Evolutionary conservation across 2,113 vertebrate species (phyloP).

Genomic region (Tachuris rubrigastra): DNA sequence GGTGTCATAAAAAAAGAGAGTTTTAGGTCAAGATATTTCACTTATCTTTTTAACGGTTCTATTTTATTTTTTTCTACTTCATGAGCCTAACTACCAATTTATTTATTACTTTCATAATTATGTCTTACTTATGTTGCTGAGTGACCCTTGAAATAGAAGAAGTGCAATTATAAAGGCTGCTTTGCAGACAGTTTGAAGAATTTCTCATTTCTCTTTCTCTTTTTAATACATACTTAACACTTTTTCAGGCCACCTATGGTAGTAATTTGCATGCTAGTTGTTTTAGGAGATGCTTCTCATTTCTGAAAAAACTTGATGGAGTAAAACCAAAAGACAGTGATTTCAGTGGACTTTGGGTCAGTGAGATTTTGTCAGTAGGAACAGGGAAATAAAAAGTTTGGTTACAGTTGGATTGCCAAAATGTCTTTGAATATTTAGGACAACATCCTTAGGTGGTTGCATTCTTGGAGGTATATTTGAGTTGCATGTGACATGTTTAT

Average conservation of each 20-base stretch:
- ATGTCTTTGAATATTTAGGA: background rate
- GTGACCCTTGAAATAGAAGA: background rate
- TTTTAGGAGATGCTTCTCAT: background rate
- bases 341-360: background rate
- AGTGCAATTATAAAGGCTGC: background rate
- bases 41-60: background rate
- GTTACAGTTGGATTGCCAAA: background rate
- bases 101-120: constrained; percentile 15
- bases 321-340: background rate
- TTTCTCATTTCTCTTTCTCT: background rate
- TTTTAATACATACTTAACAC: background rate
- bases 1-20: background rate
- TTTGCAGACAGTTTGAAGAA: background rate
- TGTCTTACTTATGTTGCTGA: background rate
- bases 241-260: background rate
- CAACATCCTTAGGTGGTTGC: background rate
- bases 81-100: background rate
- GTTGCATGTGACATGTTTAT: background rate
- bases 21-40: background rate
- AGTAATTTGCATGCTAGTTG: background rate
- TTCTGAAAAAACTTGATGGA: background rate
- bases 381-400: background rate
- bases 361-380: background rate
- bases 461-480: background rate
- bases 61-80: background rate